A percentile compares a stretch with the other conserved stretches of the same genome.
phyloP scores from a whole-genome alignment of 2,888 invertebrate genomes.

The Mayetiola destructor region DNA sequence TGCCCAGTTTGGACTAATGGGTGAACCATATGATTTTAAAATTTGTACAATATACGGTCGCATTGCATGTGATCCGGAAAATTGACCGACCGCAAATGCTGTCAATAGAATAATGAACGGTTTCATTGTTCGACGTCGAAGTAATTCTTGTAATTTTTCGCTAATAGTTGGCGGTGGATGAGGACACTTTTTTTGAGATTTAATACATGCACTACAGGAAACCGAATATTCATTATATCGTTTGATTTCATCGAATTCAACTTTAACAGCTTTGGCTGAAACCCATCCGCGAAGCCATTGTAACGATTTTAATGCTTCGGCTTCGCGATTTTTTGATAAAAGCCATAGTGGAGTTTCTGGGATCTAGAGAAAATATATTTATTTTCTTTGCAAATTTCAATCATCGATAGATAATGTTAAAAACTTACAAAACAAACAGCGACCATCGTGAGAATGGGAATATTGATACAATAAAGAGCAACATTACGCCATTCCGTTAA shows the following conservation, averaged over 20 bases:
- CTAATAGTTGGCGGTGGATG: slow-evolving; percentile 27
- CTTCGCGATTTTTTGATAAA: slow-evolving; percentile 39
- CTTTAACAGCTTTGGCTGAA: slow-evolving; percentile 19
- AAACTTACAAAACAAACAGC: slow-evolving; percentile 38
- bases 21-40: slow-evolving; percentile 32
- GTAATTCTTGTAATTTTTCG: slow-evolving; percentile 28
- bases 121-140: slow-evolving; percentile 39
- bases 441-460: slow-evolving; percentile 39
- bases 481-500: slow-evolving; percentile 42
- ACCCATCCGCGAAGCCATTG: slow-evolving; percentile 39
- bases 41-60: slow-evolving; percentile 43
- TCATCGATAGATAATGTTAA: slow-evolving; percentile 17
- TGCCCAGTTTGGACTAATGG: slow-evolving; percentile 33
- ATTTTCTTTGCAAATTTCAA: neutral
- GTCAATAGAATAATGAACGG: slow-evolving; percentile 40
- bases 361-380: slow-evolving; percentile 28
- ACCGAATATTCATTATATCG: slow-evolving; percentile 19
- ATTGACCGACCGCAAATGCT: slow-evolving; percentile 40
- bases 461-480: slow-evolving; percentile 38
- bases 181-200: slow-evolving; percentile 20
- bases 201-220: slow-evolving; percentile 20
- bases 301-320: slow-evolving; percentile 39
- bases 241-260: slow-evolving; percentile 21
- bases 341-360: slow-evolving; percentile 47
- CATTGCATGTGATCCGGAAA: slow-evolving; percentile 39